Base-by-base conservation (phyloP, 2,797 vertebrate species). In the Sebastes dallii region DNA sequence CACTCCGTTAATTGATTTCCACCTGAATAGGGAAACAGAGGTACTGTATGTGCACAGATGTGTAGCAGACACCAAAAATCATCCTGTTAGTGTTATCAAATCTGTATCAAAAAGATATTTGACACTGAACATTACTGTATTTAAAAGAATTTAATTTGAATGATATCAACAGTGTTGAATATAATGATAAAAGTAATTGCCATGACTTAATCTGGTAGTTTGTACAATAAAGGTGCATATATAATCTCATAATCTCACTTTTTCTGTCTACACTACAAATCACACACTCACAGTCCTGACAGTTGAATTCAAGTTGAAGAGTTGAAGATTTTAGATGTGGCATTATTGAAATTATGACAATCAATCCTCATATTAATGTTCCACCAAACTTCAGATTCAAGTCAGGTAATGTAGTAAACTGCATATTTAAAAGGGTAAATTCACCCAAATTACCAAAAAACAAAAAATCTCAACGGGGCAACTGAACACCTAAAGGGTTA, bases 41-140 rank as follows among this genome's bases (percentile, higher is more conserved):
- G 20, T 54, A 39, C 36, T 39, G 36, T 39, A 62, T 22, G 5
- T 60, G 6, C 9, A 55, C 42, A 66, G 11, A 68, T 64, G 8
- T 71, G 30, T 11, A 68, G 18, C n/a, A 68, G 36, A 76, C 34
- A 69, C 2, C 10, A 52, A 5, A 58, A 50, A 25, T 29, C 8
- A 75, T 42, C 14, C 9, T 10, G 12, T 68, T 61, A 25, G 3
- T 68, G 16, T 77, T 27, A 72, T 79, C 6, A 77, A 67, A 80
- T 75, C 2, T 42, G 30, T 81, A 75, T 83, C 22, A 81, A 84
- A 87, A 80, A 69, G 25, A 59, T 70, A 60, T 66, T 27, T 58
- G 18, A 34, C n/a, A 59, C 55, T 54, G 27, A 66, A 72, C 69
- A 55, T 66, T 6, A 61, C 16, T 32, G 3, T 18, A 80, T 59